Conservation (phyloP, 2,113 vertebrate species). For the cattle (Bos taurus) region ARS-UCD2.0 NC_037357.1:110518501-110519000, state of each 20-base stretch:
- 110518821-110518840: neutral
- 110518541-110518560: neutral
- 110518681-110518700: neutral
- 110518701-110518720: neutral
- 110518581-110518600: neutral
- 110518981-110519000: neutral
- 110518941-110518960: neutral
- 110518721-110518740: neutral
- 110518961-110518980: neutral
- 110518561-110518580: conserved; percentile 29
- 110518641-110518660: conserved; percentile 15
- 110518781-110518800: conserved; percentile 10
- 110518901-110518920: neutral
- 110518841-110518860: neutral
- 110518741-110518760: conserved; percentile 19
- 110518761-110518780: neutral
- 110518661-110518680: conserved; percentile 30
- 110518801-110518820: neutral
- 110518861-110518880: neutral
- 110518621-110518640: conserved; percentile 39
- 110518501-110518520: neutral
- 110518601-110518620: conserved; percentile 25
- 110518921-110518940: neutral
- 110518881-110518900: neutral
- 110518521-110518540: conserved; percentile 2